Base-by-base conservation (phyloP, 1,140 invertebrate genomes). In the Cydia pomonella region DNA sequence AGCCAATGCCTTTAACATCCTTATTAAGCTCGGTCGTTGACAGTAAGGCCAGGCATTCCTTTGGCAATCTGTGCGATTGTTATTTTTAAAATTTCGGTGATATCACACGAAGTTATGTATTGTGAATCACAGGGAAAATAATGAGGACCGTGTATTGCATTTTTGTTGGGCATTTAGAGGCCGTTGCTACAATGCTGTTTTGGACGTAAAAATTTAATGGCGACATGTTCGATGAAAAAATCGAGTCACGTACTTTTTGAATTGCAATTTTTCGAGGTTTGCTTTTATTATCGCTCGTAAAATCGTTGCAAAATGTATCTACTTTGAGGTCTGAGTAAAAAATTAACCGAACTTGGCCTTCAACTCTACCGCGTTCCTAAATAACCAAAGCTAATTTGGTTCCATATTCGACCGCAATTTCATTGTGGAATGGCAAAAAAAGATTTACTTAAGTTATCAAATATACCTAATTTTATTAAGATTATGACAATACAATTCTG, bases 11-110 rank as follows among this genome's bases (percentile, higher is more conserved):
- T 66, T 23, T 66, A 23, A 66, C 63, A 66, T 66, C 63, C 63
- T 66, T 66, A 66, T 66, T 66, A 66, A 66, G 63, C n/a, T 10
- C 63, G 63, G 63, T 66, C 63, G 63, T 66, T 66, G 63, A 66
- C 63, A 29, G 63, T 66, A 66, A 66, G 63, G 63, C 27, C 63
- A 18, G 47, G 47, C 47, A 50, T 50, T 50, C 44, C 44, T 47
- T 50, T 18, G n/a, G 10, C 25, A 66, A 66, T 66, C 63, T 33
- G 63, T 66, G 59, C 23, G 27, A 66, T 29, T 66, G 63, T 66
- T 66, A 29, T 66, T 27, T 27, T 33, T 29, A 66, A 13, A 66
- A 66, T 18, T 66, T 66, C 63, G 63, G 63, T 29, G 25, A 66
- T 66, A 66, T 66, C 63, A 29, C 27, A 63, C 62, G 53, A 64